A percentile compares a stretch with the other conserved stretches of the same genome.
phyloP scores from a whole-genome alignment of 2,797 vertebrate genomes.

The Aulostomus chinensis region DNA sequence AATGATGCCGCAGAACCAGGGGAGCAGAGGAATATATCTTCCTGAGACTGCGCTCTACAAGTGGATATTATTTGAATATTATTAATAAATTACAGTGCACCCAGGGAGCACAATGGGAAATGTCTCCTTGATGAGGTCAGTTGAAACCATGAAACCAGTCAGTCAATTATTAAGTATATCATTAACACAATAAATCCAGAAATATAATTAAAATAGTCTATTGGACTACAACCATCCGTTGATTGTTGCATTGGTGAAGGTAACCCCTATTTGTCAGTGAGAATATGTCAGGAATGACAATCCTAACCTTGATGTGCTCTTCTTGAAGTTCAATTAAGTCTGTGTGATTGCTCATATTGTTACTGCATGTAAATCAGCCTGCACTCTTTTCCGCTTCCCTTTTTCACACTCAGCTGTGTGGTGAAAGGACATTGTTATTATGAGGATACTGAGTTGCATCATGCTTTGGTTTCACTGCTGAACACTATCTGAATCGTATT shows the following conservation, averaged over 20 bases:
- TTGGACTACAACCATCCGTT: slow-evolving; percentile 49
- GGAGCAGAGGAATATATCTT: slow-evolving; percentile 22
- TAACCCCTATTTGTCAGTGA: slow-evolving; percentile 64
- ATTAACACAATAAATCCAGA: slow-evolving; percentile 62
- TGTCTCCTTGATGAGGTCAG: slow-evolving; percentile 60
- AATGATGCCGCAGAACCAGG: slow-evolving; percentile 15
- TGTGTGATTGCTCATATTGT: slow-evolving; percentile 69
- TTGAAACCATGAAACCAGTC: slow-evolving; percentile 38
- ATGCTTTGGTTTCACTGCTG: too few relatives aligned
- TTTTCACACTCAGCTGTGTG: slow-evolving; percentile 24
- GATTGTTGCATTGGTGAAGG: slow-evolving; percentile 51
- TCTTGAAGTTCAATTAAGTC: slow-evolving; percentile 73
- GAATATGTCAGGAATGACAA: slow-evolving; percentile 65
- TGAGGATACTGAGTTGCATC: too few relatives aligned
- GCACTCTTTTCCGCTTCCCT: slow-evolving; percentile 19
- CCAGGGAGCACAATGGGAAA: slow-evolving; percentile 25
- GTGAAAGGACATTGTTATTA: slow-evolving; percentile 33
- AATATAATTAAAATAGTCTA: slow-evolving; percentile 53
- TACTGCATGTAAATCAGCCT: slow-evolving; percentile 62
- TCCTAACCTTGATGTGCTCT: slow-evolving; percentile 69
- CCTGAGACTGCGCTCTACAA: slow-evolving; percentile 24
- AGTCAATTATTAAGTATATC: slow-evolving; percentile 62
- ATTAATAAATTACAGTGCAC: slow-evolving; percentile 41
- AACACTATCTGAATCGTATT: too few relatives aligned
- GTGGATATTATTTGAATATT: slow-evolving; percentile 52